A percentile compares a stretch with the other conserved stretches of the same genome.
phyloP scores from a whole-genome alignment of 2,797 vertebrate species.

The Hydrolagus colliei region DNA sequence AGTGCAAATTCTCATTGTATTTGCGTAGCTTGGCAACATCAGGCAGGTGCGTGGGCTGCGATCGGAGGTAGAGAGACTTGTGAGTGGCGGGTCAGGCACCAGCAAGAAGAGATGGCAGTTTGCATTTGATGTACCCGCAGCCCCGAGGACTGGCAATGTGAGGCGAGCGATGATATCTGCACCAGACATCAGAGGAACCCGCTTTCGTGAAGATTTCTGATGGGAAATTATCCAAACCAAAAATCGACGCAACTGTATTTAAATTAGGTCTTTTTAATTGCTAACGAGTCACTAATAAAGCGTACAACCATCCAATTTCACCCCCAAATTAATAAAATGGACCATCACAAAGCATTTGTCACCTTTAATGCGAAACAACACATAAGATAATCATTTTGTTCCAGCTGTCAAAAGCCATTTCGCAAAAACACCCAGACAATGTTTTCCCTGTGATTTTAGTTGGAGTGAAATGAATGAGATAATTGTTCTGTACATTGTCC shows the following conservation, averaged over 20 bases:
- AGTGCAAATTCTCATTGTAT: too few species aligned
- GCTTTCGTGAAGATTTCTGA: too few species aligned
- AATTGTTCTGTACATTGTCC: neutral
- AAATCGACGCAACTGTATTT: neutral
- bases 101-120: too few species aligned
- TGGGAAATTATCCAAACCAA: too few species aligned
- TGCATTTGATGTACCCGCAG: too few species aligned
- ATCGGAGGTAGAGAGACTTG: too few species aligned
- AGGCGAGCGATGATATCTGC: too few species aligned
- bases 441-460: neutral
- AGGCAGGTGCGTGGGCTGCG: too few species aligned
- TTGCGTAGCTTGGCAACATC: too few species aligned
- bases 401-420: constrained; percentile 22
- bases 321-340: constrained; percentile 13
- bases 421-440: neutral
- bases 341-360: constrained; percentile 14
- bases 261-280: constrained; percentile 11
- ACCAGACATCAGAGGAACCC: too few species aligned
- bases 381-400: constrained; percentile 17
- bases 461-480: neutral
- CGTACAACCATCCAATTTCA: neutral
- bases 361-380: constrained; percentile 13
- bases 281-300: neutral
- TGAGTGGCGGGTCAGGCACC: too few species aligned
- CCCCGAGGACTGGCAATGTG: too few species aligned